phyloP scores from a whole-genome alignment of 2,888 invertebrate genomes.

The Epiblema foenella region DNA sequence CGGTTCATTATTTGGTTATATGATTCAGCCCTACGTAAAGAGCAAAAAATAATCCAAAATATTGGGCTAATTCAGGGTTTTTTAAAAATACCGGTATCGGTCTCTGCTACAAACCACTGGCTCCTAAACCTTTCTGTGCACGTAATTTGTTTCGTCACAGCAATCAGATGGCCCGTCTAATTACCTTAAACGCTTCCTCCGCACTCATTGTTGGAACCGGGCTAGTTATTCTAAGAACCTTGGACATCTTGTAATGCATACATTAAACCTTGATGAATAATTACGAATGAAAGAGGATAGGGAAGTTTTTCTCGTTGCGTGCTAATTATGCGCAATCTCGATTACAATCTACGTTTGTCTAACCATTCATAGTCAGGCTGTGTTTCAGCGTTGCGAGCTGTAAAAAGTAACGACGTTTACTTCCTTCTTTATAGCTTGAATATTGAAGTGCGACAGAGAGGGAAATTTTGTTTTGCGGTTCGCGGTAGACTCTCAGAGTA shows the following conservation, averaged over 20 bases:
- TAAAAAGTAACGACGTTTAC: too few species aligned
- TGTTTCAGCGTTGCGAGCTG: not conserved
- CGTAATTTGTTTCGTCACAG: slow-evolving; percentile 38
- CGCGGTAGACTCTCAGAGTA: too few species aligned
- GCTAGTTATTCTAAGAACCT: slow-evolving; percentile 40
- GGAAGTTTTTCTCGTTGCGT: slow-evolving; percentile 21
- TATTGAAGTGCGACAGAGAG: too few species aligned
- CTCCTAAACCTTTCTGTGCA: slow-evolving; percentile 25
- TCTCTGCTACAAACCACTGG: too few species aligned
- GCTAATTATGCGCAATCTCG: slow-evolving; percentile 24
- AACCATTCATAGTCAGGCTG: not conserved
- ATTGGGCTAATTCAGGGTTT: too few species aligned
- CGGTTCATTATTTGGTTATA: too few species aligned
- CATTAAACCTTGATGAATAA: slow-evolving; percentile 30
- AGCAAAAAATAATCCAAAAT: too few species aligned
- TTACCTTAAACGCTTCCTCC: slow-evolving; percentile 40
- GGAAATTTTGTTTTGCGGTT: too few species aligned
- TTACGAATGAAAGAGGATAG: slow-evolving; percentile 32
- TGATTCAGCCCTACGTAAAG: too few species aligned
- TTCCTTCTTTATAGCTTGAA: too few species aligned
- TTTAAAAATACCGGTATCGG: too few species aligned
- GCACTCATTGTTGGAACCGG: slow-evolving; percentile 40
- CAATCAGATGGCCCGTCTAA: slow-evolving; percentile 38
- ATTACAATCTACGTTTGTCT: slow-evolving; percentile 6
- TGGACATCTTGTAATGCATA: slow-evolving; percentile 34